Conservation (phyloP, 1,140 invertebrate species). For the Drosophila jambulina region DNA sequence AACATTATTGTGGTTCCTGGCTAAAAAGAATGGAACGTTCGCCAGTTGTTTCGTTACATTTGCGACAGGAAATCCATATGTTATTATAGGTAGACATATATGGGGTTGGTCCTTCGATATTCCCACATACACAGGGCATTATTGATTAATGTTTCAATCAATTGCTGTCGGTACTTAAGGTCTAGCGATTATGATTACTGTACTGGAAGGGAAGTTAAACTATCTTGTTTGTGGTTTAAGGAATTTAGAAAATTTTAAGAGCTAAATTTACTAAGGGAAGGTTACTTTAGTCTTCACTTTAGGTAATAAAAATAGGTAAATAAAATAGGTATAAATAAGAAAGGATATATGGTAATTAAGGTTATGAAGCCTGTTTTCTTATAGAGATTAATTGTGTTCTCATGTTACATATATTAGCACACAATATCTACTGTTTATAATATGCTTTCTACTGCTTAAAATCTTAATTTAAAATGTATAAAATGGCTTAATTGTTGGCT, state of each 20-base stretch:
- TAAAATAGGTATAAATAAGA: not conserved
- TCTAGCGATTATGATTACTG: not conserved
- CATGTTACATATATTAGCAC: too few species aligned
- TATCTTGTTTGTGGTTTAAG: not conserved
- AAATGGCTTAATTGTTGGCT: too few species aligned
- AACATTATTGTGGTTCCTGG: slow-evolving; percentile 4
- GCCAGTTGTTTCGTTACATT: slow-evolving; percentile 1
- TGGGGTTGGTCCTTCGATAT: not conserved
- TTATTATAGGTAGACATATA: not conserved
- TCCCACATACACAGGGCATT: not conserved
- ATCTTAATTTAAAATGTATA: too few species aligned
- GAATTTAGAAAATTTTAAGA: not conserved
- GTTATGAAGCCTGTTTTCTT: too few species aligned
- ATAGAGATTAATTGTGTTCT: too few species aligned
- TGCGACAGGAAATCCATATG: slow-evolving; percentile 25
- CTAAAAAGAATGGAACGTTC: not conserved
- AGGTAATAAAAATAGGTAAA: not conserved
- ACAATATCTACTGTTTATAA: too few species aligned
- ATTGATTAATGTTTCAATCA: slow-evolving; percentile 47
- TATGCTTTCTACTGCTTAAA: too few species aligned
- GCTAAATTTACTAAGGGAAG: not conserved
- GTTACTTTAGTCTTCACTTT: not conserved
- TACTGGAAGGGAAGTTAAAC: not conserved
- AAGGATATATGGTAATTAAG: not conserved
- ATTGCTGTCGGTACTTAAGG: not conserved